phyloP scores from a whole-genome alignment of 2,888 invertebrate species.

The Tetragnatha montana region DNA sequence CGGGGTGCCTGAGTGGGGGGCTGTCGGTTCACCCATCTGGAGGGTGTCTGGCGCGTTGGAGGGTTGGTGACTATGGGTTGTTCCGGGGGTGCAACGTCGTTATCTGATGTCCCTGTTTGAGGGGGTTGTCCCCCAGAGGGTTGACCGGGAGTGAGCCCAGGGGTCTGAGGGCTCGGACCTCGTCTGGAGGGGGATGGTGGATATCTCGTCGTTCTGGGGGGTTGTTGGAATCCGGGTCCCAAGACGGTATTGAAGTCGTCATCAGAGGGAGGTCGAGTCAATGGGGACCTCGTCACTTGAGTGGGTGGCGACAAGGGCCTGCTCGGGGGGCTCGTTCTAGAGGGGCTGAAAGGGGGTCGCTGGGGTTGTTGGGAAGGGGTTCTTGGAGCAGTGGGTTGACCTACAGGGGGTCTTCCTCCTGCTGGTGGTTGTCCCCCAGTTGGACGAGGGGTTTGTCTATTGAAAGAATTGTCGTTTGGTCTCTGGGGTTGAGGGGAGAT shows the following conservation, averaged over 20 bases:
- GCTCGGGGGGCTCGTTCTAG: slow-evolving; percentile 31
- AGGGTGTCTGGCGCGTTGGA: slow-evolving; percentile 6
- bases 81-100: slow-evolving; percentile 21
- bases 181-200: slow-evolving; percentile 15
- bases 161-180: slow-evolving; percentile 9
- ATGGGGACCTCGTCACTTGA: slow-evolving; percentile 21
- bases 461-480: slow-evolving; percentile 21
- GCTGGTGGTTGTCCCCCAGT: slow-evolving; percentile 24
- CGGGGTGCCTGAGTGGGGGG: slow-evolving; percentile 36
- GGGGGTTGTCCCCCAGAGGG: not conserved
- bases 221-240: slow-evolving; percentile 22
- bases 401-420: slow-evolving; percentile 15
- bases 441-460: slow-evolving; percentile 35
- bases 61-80: slow-evolving; percentile 36
- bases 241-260: slow-evolving; percentile 37
- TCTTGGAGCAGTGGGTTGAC: not conserved
- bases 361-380: slow-evolving; percentile 1
- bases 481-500: slow-evolving; percentile 34
- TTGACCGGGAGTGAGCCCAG: not conserved
- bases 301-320: slow-evolving; percentile 16
- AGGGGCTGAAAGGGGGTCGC: slow-evolving; percentile 38
- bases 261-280: slow-evolving; percentile 29
- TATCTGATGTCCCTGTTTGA: not conserved
- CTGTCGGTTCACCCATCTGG: slow-evolving; percentile 50
- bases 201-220: slow-evolving; percentile 35